These are phyloP conservation scores for Hartigia nigra DNA, from an alignment of 2,888 invertebrate species.

Conservation along the genomic window DNA sequence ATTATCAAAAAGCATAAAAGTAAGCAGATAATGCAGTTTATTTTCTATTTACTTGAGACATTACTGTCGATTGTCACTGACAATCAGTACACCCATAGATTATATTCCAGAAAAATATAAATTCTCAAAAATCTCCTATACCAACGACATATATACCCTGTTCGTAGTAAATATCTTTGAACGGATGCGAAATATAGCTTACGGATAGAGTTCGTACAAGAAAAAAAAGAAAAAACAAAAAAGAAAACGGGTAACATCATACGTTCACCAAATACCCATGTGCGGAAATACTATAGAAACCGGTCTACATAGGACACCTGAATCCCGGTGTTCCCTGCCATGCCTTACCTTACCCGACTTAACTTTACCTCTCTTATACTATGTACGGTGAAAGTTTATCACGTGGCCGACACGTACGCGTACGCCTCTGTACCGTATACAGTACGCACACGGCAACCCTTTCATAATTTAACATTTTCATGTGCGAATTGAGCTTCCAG, in stretches of 20 bases:
- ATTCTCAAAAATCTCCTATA: not conserved
- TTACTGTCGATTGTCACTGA: not conserved
- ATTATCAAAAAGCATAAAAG: too few species aligned
- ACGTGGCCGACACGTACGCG: not conserved
- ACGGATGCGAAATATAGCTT: not conserved
- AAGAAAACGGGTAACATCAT: slow-evolving; percentile 44
- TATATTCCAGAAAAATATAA: not conserved
- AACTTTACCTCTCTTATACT: not conserved
- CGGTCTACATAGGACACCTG: not conserved
- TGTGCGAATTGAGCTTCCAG: not conserved
- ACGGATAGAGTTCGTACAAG: not conserved
- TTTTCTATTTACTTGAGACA: not conserved
- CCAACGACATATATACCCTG: not conserved
- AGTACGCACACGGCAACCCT: not conserved
- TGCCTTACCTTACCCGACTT: not conserved
- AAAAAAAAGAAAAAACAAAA: not conserved
- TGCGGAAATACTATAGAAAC: slow-evolving; percentile 49
- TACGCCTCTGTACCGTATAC: not conserved
- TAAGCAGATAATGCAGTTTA: too few species aligned
- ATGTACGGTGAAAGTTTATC: slow-evolving; percentile 5
- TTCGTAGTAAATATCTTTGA: not conserved
- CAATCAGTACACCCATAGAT: not conserved
- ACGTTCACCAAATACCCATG: slow-evolving; percentile 43
- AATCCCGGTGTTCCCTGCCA: not conserved
- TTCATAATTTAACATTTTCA: not conserved